Conservation (phyloP, 2,888 invertebrate genomes). For the Eilema griseolum region DNA sequence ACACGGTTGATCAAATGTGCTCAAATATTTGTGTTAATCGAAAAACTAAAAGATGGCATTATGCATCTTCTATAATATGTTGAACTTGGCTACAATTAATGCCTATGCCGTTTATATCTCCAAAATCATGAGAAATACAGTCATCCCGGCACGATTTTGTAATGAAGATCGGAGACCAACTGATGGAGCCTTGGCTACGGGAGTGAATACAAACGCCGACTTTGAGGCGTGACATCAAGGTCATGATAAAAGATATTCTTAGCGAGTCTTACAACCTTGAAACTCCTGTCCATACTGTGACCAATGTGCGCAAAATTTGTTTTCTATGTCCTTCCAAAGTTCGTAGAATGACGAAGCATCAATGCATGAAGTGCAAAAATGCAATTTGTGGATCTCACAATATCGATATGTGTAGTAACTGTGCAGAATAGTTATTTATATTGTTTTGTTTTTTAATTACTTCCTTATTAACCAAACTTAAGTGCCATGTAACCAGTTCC, state of each 20-base stretch:
- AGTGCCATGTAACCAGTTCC: background rate
- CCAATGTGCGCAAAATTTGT: constrained; percentile 34
- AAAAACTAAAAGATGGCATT: background rate
- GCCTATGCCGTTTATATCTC: background rate
- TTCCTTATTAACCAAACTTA: background rate
- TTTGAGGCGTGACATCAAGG: constrained; percentile 30
- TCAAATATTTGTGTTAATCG: background rate
- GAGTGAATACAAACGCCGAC: background rate
- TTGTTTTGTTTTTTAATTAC: background rate
- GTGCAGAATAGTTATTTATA: constrained; percentile 8
- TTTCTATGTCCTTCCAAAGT: constrained; percentile 27
- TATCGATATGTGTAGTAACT: constrained; percentile 13
- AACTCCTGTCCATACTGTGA: constrained; percentile 23
- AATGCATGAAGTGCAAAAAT: constrained; percentile 31
- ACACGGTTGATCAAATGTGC: constrained; percentile 8
- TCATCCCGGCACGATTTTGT: background rate
- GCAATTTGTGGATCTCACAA: constrained; percentile 29
- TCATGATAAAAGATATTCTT: constrained; percentile 31
- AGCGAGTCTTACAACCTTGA: constrained; percentile 21
- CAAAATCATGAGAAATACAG: background rate
- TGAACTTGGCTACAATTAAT: background rate
- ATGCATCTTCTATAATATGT: background rate
- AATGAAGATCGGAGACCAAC: background rate
- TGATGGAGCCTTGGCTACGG: background rate
- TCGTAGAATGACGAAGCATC: constrained; percentile 31